phyloP scores from a whole-genome alignment of 2,113 vertebrate genomes.

The Poecile atricapillus region DNA sequence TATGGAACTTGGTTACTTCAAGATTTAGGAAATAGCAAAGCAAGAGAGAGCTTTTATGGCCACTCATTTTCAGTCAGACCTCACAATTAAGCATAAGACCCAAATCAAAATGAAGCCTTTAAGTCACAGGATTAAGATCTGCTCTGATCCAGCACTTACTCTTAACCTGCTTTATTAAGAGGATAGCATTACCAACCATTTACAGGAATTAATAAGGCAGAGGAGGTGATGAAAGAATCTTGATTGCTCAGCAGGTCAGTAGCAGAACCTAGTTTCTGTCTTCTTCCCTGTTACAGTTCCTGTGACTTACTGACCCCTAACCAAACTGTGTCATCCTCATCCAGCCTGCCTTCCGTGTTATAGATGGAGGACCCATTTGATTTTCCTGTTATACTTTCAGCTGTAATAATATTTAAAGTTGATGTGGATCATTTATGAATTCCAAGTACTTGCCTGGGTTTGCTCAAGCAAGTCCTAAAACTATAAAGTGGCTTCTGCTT shows the following conservation, averaged over 20 bases:
- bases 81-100: not conserved
- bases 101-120: conserved; percentile 23
- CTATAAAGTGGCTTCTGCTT: not conserved
- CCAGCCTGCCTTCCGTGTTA: not conserved
- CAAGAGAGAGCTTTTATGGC: not conserved
- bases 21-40: not conserved
- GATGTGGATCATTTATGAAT: not conserved
- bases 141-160: conserved; percentile 14
- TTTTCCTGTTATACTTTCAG: not conserved
- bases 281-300: conserved; percentile 7
- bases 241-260: conserved; percentile 24
- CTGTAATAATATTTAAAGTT: not conserved
- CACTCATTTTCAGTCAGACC: not conserved
- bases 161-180: conserved; percentile 45
- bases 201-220: conserved; percentile 39
- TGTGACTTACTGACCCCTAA: conserved; percentile 23
- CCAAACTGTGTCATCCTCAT: not conserved
- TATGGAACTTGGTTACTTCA: not conserved
- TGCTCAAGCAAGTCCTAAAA: not conserved
- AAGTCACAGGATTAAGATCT: conserved; percentile 32
- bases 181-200: conserved; percentile 35
- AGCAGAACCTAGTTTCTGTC: conserved; percentile 36
- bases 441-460: not conserved
- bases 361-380: not conserved
- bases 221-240: conserved; percentile 17